Evolutionary conservation across 2,113 vertebrate species (phyloP), one percentile per base, ranked within the genome.

Genomic region (Aldabrachelys gigantea): DNA sequence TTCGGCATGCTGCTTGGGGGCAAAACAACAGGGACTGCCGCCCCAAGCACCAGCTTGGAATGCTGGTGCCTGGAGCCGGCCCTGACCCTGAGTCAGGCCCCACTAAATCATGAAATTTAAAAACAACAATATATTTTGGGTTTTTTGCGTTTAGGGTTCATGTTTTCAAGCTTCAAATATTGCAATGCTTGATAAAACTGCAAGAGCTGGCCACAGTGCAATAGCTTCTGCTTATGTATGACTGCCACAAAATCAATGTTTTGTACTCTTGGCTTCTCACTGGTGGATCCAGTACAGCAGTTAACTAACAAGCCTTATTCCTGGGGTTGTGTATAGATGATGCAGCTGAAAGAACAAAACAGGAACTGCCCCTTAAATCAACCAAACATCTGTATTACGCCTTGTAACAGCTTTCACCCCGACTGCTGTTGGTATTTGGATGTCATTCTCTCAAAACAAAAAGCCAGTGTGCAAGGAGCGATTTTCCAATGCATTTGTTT

Each of bases 221-320:
- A 44, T 44, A 87, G 89, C 83, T 83, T 94, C 85, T 88, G 93
- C 92, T 96, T 94, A 89, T 49, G 25, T 5, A 85, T 13, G 38
- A 82, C 75, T 87, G 90, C 89, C 94, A 93, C 81, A 82, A 50
- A 94, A 96, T 86, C 52, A n/a, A 89, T 86, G 84, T 56, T 95
- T 85, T 85, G 79, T 72, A 24, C 57, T 81, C 53, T 50, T 50
- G 53, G 87, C 62, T 89, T 96, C 94, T 91, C 85, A n/a, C 90
- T 56, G 25, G 5, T 80, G 92, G 96, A 95, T 82, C 88, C 10
- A 94, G 83, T n/a, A 91, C 91, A 94, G 92, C 90, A 88, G 90
- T 93, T 86, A 54, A 83, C 80, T 89, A 78, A 53, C 81, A 84
- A 80, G 38, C 57, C 72, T 56, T 81, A 84, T 79, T 89, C 62